phyloP scores from a whole-genome alignment of 2,797 vertebrate species.

The Threskiornis aethiopicus region DNA sequence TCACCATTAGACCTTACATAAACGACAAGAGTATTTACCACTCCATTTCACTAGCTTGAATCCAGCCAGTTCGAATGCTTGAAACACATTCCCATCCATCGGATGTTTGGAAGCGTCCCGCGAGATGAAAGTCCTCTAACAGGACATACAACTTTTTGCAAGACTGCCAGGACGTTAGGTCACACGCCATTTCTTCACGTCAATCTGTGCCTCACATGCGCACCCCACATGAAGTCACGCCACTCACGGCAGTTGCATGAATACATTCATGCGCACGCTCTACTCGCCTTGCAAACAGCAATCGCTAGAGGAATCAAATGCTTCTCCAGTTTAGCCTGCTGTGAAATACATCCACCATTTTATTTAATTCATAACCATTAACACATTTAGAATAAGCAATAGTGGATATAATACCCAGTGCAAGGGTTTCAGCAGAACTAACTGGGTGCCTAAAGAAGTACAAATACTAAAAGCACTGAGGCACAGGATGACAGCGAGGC shows the following conservation, averaged over 20 bases:
- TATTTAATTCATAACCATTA: background rate
- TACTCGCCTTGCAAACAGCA: background rate
- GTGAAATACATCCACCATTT: background rate
- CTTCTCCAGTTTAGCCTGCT: background rate
- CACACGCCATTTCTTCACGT: background rate
- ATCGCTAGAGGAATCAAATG: background rate
- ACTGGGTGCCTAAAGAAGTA: background rate
- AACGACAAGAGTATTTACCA: background rate
- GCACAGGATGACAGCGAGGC: too few species aligned
- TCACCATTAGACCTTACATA: background rate
- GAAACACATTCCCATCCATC: background rate
- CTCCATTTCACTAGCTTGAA: background rate
- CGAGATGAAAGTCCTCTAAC: background rate
- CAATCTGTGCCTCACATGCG: background rate
- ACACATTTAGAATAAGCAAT: background rate
- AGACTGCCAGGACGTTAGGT: background rate
- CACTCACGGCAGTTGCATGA: fast-evolving
- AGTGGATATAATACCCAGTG: fast-evolving
- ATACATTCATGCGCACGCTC: fast-evolving
- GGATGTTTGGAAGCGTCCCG: background rate
- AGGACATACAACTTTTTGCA: background rate
- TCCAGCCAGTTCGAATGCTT: background rate
- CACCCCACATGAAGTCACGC: fast-evolving
- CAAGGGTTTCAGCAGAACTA: background rate
- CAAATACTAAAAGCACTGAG: background rate